Evolutionary conservation across 2,888 invertebrate species (phyloP).

Genomic region (Apoda limacodes): DNA sequence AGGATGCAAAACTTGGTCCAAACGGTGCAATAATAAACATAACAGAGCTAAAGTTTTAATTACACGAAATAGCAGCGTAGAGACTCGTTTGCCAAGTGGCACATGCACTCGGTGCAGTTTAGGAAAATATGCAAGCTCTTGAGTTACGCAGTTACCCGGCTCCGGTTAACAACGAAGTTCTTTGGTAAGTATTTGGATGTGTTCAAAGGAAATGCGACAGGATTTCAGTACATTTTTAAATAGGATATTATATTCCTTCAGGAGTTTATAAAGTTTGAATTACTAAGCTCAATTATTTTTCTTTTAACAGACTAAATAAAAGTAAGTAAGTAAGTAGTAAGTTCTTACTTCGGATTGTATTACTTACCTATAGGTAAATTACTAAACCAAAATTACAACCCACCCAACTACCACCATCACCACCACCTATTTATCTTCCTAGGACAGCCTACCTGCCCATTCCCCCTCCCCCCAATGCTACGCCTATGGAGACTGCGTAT

Average conservation of each 20-base stretch:
- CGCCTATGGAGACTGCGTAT: too few species aligned
- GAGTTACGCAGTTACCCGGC: slow-evolving; percentile 11
- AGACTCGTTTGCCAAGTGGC: slow-evolving; percentile 24
- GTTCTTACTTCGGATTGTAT: neutral
- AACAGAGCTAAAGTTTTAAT: slow-evolving; percentile 55
- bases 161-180: slow-evolving; percentile 2
- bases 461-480: too few species aligned
- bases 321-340: neutral
- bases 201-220: too few species aligned
- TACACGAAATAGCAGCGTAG: slow-evolving; percentile 46
- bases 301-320: neutral
- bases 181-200: slow-evolving; percentile 6
- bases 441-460: too few species aligned
- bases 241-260: neutral
- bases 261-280: slow-evolving; percentile 1
- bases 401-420: too few species aligned
- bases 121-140: slow-evolving; percentile 6
- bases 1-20: slow-evolving; percentile 42
- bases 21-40: slow-evolving; percentile 61
- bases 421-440: too few species aligned
- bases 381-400: too few species aligned
- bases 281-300: neutral
- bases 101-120: slow-evolving; percentile 6
- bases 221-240: slow-evolving; percentile 1
- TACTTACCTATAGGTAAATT: too few species aligned